Evolutionary conservation across 2,113 vertebrate genomes (phyloP), one percentile per base, ranked within the genome.

Genomic region (Ochotona curzoniae): DNA sequence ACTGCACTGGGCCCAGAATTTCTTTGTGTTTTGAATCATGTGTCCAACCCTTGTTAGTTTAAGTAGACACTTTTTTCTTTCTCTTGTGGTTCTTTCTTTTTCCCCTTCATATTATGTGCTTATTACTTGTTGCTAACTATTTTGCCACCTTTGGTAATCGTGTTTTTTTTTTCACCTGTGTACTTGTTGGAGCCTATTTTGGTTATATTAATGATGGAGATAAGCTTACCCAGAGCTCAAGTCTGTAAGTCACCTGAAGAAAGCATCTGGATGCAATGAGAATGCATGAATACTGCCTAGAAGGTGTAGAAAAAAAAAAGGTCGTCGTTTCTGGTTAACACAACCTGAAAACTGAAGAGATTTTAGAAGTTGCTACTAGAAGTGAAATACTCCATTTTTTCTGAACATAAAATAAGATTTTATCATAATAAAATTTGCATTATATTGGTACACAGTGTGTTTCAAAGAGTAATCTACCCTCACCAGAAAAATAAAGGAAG

Each of bases 291-390:
- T 80, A 66, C 89, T 12, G 44, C 20, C 38, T 57, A 86, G n/a
- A 94, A 83, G 89, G 51, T 94, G 51, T 90, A 44, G n/a, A n/a
- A 83, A 82, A 66, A 38, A 32, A 35, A 83, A 21, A 4, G 18
- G 25, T 10, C 87, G 18, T 10, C 35, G 51, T 61, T 61, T 49
- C 35, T 57, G 26, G 26, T 49, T 21, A n/a, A 49, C 49, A 63
- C 25, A 71, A 17, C 8, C 9, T 32, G 25, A 13, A 15, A 83
- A 76, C 44, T 51, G 4, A n/a, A 44, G n/a, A 82, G 8, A 20
- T 85, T 88, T 35, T 75, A 67, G 67, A 54, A 73, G 63, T 93
- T 86, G 25, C 73, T 25, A 47, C 51, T 38, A 60, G 10, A 35
- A 63, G 7, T 44, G 71, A 86, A 83, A 63, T 32, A 23, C 4